Base-by-base conservation (phyloP, 2,797 vertebrate genomes). In the Varecia variegata region DNA sequence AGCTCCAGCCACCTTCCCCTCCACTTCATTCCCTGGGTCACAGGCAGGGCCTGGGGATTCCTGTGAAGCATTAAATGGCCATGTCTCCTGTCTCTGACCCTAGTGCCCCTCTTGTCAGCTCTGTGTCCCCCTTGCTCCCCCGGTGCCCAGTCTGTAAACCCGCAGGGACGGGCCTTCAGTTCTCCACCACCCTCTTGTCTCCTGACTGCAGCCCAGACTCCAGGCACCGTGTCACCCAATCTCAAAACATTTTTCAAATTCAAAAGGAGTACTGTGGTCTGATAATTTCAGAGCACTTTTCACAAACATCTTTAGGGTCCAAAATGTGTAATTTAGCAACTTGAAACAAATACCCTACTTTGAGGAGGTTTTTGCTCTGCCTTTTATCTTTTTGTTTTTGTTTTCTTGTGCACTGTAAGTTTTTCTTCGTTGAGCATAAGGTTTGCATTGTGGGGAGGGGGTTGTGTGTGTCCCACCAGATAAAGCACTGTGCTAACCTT, bases 341-440 rank as follows among this genome's bases (percentile, higher is more conserved):
- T 88, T 96, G 70, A 62, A 95, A 74, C 47, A 84, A 94, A 94
- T 68, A 20, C 3, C 30, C 60, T 30, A 76, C 40, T 67, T 91
- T 83, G 30, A 71, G n/a, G 70, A 84, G 68, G 50, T 62, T 95
- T 90, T 88, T 50, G 23, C 10, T 50, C 73, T 90, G 90, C 54
- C 71, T 95, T 92, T 93, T 65, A 58, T 82, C 47, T 74, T 50
- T 62, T n/a, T 10, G 7, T 82, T 82, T 45, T 43, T 65, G 47
- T 76, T 50, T 70, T 12, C 15, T 70, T 65, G n/a, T 58, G 62
- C 62, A 25, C 35, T 79, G 12, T 43, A 88, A 35, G 76, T 65
- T 96, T 85, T 65, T 60, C 74, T 97, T 68, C n/a, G 5, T 81
- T 83, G 60, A 74, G 65, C 62, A 80, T 88, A 80, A 77, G 13